A percentile compares a stretch with the other conserved stretches of the same genome.
Evolutionary conservation across 1,140 invertebrate species (phyloP).

Genomic region (Ctenoplectra terminalis): DNA sequence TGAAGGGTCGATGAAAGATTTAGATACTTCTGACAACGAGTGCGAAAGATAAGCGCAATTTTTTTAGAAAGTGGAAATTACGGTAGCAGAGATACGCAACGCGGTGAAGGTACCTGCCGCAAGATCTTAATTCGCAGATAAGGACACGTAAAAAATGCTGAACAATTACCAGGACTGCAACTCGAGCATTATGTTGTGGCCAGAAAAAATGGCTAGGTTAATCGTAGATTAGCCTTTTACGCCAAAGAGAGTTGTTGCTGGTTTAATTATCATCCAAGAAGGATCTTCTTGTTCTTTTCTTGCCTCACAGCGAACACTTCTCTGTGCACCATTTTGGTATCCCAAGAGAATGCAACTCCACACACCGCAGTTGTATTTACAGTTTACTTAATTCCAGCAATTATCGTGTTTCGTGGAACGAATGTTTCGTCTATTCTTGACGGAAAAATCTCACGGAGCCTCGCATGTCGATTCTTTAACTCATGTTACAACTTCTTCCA

Average conservation of each 20-base stretch:
- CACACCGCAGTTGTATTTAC: conserved; percentile 20
- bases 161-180: conserved; percentile 29
- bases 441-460: conserved; percentile 36
- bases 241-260: conserved; percentile 42
- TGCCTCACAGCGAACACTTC: conserved; percentile 15
- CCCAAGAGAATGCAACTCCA: not conserved
- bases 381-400: conserved; percentile 49
- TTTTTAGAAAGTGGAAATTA: conserved; percentile 42
- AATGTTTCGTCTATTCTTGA: conserved; percentile 12
- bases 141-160: not conserved
- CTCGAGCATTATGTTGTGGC: not conserved
- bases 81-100: not conserved
- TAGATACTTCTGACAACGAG: too few relatives aligned
- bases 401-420: conserved; percentile 38
- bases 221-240: conserved; percentile 55
- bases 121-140: conserved; percentile 43
- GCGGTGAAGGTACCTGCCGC: too few relatives aligned
- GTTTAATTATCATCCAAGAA: conserved; percentile 45
- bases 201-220: conserved; percentile 36
- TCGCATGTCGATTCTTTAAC: not conserved
- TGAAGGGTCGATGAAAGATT: too few relatives aligned
- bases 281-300: conserved; percentile 38
- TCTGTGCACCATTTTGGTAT: conserved; percentile 35
- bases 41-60: too few relatives aligned
- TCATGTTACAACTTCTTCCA: not conserved